Evolutionary conservation across 2,113 vertebrate species (phyloP).

Genomic region (Rutilus rutilus): DNA sequence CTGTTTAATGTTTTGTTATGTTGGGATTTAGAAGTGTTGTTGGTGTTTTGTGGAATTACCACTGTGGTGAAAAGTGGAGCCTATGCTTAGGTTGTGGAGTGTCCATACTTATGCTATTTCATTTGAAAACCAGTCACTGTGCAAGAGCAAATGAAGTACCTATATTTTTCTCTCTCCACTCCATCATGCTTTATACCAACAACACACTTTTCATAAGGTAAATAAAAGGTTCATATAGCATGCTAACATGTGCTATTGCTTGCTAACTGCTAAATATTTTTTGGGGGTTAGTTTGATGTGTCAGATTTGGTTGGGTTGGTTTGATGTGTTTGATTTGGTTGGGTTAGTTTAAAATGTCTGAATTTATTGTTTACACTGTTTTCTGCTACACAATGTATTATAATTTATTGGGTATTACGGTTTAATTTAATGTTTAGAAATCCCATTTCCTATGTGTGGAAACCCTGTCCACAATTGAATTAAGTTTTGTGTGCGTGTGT

Average conservation of each 20-base stretch:
- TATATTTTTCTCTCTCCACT: neutral
- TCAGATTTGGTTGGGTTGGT: neutral
- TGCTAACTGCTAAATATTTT: neutral
- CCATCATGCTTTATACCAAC: neutral
- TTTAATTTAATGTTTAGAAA: neutral
- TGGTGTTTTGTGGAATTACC: conserved; percentile 1
- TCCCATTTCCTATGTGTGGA: neutral
- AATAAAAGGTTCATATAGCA: neutral
- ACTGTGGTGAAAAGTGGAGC: neutral
- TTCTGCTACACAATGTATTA: neutral
- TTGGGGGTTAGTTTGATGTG: too few relatives aligned
- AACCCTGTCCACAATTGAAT: neutral
- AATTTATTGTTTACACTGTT: neutral
- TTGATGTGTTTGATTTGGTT: neutral
- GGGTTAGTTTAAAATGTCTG: neutral
- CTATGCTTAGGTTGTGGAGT: neutral
- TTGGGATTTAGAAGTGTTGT: neutral
- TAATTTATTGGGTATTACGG: neutral
- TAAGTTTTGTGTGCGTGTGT: too few relatives aligned
- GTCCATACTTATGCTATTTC: too few relatives aligned
- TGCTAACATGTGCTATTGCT: neutral
- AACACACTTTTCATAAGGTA: neutral
- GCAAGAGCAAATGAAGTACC: neutral
- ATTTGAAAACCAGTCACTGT: neutral
- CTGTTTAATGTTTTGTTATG: conserved; percentile 2